phyloP scores from a whole-genome alignment of 1,140 invertebrate species.

The Samia ricini region DNA sequence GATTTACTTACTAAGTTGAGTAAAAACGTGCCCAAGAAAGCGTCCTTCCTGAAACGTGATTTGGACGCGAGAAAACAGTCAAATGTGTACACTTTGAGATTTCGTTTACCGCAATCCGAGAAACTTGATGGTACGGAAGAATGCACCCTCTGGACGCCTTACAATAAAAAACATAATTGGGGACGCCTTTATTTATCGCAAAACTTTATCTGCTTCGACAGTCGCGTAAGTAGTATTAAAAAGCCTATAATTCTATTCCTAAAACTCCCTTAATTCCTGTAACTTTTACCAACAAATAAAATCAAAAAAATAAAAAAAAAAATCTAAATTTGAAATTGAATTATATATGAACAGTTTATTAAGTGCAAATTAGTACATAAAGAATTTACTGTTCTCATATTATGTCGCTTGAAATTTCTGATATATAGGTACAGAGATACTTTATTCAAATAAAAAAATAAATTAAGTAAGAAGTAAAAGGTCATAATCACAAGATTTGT shows the following conservation, averaged over 20 bases:
- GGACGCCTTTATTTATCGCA: constrained; percentile 96
- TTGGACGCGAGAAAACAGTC: constrained; percentile 96
- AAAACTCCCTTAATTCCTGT: no score
- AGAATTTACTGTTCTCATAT: no score
- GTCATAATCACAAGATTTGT: no score
- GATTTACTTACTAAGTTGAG: constrained; percentile 89
- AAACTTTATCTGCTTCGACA: constrained; percentile 98
- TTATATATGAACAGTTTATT: no score
- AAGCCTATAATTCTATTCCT: background rate
- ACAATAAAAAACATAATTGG: constrained; percentile 92
- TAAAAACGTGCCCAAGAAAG: constrained; percentile 91
- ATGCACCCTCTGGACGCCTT: constrained; percentile 96
- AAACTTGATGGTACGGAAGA: constrained; percentile 95
- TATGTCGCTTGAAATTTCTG: no score
- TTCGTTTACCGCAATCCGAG: constrained; percentile 91
- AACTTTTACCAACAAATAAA: no score
- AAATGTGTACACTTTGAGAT: constrained; percentile 89
- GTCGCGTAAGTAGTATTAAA: constrained; percentile 84
- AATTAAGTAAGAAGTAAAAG: no score
- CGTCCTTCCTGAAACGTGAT: constrained; percentile 94
- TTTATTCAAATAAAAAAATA: no score
- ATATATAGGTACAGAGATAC: no score
- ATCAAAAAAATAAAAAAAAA: no score
- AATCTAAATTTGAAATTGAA: no score
- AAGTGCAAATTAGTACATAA: no score